Conservation (phyloP, 35 echinoderm and acorn worm species). For the Apostichopus californicus region DNA sequence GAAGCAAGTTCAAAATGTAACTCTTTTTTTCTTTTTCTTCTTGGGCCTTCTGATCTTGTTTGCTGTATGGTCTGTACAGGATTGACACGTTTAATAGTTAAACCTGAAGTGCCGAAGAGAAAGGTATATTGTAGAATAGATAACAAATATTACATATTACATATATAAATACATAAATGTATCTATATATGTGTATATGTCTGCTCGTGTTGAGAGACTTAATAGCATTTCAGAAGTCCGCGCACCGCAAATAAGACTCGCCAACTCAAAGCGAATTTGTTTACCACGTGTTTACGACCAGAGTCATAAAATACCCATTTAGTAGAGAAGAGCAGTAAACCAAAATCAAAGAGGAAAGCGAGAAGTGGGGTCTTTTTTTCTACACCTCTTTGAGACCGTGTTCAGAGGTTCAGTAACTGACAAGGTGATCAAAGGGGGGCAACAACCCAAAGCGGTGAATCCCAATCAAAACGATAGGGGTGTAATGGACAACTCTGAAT, state of each 20-base stretch:
- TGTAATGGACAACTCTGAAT: not conserved
- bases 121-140: too few species aligned
- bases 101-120: too few species aligned
- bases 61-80: not conserved
- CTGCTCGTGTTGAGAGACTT: not conserved
- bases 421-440: constrained; percentile 10
- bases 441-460: not conserved
- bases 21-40: not conserved
- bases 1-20: constrained; percentile 38
- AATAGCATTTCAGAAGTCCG: not conserved
- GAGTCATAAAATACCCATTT: constrained; percentile 37
- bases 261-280: not conserved
- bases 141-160: too few species aligned
- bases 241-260: not conserved
- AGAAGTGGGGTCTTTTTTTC: not conserved
- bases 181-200: not conserved
- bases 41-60: not conserved
- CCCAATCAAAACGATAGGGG: constrained; percentile 44
- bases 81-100: not conserved
- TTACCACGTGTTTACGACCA: constrained; percentile 25
- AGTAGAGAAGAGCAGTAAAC: not conserved
- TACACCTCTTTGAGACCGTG: not conserved
- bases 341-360: not conserved
- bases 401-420: not conserved
- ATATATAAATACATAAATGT: not conserved